Evolutionary conservation across 2,888 invertebrate species (phyloP).

Genomic region (Euspilapteryx auroguttella): DNA sequence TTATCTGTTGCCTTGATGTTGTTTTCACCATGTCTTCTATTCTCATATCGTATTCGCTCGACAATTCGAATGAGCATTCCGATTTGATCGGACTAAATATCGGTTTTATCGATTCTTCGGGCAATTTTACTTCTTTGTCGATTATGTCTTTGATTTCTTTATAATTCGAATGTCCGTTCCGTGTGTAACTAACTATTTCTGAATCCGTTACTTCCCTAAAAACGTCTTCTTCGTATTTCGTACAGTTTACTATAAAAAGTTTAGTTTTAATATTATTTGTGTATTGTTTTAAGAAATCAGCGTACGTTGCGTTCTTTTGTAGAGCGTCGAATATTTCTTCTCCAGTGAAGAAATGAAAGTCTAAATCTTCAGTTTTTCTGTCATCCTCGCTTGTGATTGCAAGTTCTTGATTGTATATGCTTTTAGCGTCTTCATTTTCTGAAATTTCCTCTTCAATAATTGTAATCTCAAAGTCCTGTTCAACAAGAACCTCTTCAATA

Average conservation of each 20-base stretch:
- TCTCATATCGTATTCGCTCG: slow-evolving; percentile 42
- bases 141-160: slow-evolving; percentile 30
- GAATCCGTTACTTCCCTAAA: slow-evolving; percentile 26
- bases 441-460: slow-evolving; percentile 32
- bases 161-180: slow-evolving; percentile 30
- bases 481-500: slow-evolving; percentile 6
- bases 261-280: slow-evolving; percentile 16
- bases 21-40: slow-evolving; percentile 46
- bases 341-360: slow-evolving; percentile 31
- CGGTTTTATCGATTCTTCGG: slow-evolving; percentile 8
- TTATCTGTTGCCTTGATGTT: slow-evolving; percentile 44
- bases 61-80: slow-evolving; percentile 43
- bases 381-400: not conserved
- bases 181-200: slow-evolving; percentile 34
- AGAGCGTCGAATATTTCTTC: slow-evolving; percentile 31
- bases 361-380: not conserved
- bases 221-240: slow-evolving; percentile 33
- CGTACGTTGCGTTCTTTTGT: slow-evolving; percentile 22
- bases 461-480: slow-evolving; percentile 25
- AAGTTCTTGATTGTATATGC: slow-evolving; percentile 3
- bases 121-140: slow-evolving; percentile 25
- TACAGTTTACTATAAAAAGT: slow-evolving; percentile 38
- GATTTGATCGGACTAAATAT: slow-evolving; percentile 45
- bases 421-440: slow-evolving; percentile 21
- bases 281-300: slow-evolving; percentile 23